phyloP scores from a whole-genome alignment of 2,888 invertebrate species.

The Adela reaumurella region DNA sequence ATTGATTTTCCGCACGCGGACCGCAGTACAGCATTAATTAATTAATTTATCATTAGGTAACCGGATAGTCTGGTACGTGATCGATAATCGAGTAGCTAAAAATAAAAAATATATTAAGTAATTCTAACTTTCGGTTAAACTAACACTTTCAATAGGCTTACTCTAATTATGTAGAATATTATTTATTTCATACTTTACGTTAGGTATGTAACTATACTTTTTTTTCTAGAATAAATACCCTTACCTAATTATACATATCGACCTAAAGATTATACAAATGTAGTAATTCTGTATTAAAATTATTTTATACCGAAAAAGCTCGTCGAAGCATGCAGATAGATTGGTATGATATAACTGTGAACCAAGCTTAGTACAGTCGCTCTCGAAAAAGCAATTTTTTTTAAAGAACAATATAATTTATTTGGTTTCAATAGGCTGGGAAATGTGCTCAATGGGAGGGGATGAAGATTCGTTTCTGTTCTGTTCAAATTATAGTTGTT shows the following conservation, averaged over 20 bases:
- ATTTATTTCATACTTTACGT: constrained; percentile 44
- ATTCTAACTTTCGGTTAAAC: constrained; percentile 40
- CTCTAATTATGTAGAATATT: constrained; percentile 25
- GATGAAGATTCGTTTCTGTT: no score
- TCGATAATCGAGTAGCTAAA: constrained; percentile 53
- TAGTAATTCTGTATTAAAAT: constrained; percentile 51
- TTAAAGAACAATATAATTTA: no score
- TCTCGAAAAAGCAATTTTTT: neutral
- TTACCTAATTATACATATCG: constrained; percentile 47
- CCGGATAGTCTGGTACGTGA: constrained; percentile 31
- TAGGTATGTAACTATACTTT: constrained; percentile 48
- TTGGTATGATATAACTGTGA: no score
- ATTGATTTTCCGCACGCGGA: constrained; percentile 34
- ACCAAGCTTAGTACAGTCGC: neutral
- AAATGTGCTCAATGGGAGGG: no score
- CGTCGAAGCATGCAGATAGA: constrained; percentile 57
- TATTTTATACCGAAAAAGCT: constrained; percentile 57
- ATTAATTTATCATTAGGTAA: constrained; percentile 30
- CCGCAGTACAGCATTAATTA: constrained; percentile 18
- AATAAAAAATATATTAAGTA: constrained; percentile 57
- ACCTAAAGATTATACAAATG: constrained; percentile 52
- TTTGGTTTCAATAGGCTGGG: no score
- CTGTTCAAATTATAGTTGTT: no score
- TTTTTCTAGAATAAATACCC: constrained; percentile 54
- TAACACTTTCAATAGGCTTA: constrained; percentile 35